A percentile compares a stretch with the other conserved stretches of the same genome.
These are phyloP conservation scores for Condylostylus longicornis DNA, from an alignment of 1,140 invertebrate species.

Conservation along the genomic window DNA sequence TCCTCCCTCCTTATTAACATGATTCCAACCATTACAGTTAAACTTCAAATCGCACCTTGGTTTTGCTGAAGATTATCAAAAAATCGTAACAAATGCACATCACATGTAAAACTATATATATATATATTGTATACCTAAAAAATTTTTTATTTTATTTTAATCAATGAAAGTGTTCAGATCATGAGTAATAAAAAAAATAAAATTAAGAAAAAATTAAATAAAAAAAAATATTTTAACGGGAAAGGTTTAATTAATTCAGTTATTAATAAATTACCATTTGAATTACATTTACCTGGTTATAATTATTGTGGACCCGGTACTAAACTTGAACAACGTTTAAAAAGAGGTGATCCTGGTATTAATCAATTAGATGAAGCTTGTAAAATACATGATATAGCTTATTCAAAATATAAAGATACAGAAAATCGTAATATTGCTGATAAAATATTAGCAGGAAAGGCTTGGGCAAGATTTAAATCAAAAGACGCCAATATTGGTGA, in stretches of 20 bases:
- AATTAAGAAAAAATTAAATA: too few relatives aligned
- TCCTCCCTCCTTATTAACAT: too few relatives aligned
- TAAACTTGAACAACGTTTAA: conserved; percentile 23
- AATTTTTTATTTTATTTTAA: too few relatives aligned
- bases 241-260: conserved; percentile 17
- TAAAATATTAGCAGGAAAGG: conserved; percentile 23
- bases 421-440: conserved; percentile 29
- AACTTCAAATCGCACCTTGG: too few relatives aligned
- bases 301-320: conserved; percentile 32
- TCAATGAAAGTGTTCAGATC: too few relatives aligned
- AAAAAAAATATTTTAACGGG: conserved; percentile 4
- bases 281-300: conserved; percentile 33
- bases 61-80: too few relatives aligned
- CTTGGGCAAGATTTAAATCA: conserved; percentile 25
- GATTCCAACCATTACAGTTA: too few relatives aligned
- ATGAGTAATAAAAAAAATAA: too few relatives aligned
- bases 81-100: too few relatives aligned
- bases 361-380: conserved; percentile 23
- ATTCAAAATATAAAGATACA: conserved; percentile 25
- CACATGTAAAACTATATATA: too few relatives aligned
- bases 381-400: conserved; percentile 26
- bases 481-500: conserved; percentile 20
- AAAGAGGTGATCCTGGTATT: conserved; percentile 17
- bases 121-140: not conserved
- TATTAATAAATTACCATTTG: conserved; percentile 30